Evolutionary conservation across 2,797 vertebrate genomes (phyloP).

Genomic region (Bovichtus diacanthus): DNA sequence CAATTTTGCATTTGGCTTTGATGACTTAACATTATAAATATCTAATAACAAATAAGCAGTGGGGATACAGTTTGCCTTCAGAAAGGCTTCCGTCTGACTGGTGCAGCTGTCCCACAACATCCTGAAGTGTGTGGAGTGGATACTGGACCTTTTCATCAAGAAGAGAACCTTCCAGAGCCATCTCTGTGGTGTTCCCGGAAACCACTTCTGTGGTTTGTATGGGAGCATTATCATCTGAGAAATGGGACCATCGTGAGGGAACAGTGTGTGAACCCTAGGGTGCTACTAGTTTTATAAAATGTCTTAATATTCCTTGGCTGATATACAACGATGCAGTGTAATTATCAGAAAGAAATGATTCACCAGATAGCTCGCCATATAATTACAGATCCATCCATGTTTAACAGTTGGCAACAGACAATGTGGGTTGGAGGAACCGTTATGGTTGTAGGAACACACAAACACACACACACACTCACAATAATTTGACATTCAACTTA

Average conservation of each 20-base stretch:
- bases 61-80: neutral
- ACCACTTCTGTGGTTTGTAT: slow-evolving; percentile 28
- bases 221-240: slow-evolving; percentile 23
- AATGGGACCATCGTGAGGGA: slow-evolving; percentile 17
- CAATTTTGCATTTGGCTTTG: slow-evolving; percentile 3
- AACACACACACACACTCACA: neutral
- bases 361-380: slow-evolving; percentile 21
- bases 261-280: slow-evolving; percentile 29
- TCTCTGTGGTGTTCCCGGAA: slow-evolving; percentile 36
- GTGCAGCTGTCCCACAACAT: slow-evolving; percentile 45
- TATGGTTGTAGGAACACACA: neutral
- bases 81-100: slow-evolving; percentile 2
- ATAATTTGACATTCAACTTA: slow-evolving; percentile 10
- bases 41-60: slow-evolving; percentile 2
- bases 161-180: slow-evolving; percentile 13
- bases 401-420: slow-evolving; percentile 35
- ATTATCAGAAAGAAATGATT: slow-evolving; percentile 41
- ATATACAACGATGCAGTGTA: slow-evolving; percentile 32
- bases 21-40: slow-evolving; percentile 3
- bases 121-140: slow-evolving; percentile 6
- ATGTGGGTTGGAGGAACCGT: slow-evolving; percentile 6
- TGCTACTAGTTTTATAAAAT: slow-evolving; percentile 35
- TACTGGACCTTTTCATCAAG: slow-evolving; percentile 16
- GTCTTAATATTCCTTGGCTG: slow-evolving; percentile 25
- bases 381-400: slow-evolving; percentile 33